These are phyloP conservation scores for Abramis brama DNA, from an alignment of 2,113 vertebrate species.

Conservation along the genomic window DNA sequence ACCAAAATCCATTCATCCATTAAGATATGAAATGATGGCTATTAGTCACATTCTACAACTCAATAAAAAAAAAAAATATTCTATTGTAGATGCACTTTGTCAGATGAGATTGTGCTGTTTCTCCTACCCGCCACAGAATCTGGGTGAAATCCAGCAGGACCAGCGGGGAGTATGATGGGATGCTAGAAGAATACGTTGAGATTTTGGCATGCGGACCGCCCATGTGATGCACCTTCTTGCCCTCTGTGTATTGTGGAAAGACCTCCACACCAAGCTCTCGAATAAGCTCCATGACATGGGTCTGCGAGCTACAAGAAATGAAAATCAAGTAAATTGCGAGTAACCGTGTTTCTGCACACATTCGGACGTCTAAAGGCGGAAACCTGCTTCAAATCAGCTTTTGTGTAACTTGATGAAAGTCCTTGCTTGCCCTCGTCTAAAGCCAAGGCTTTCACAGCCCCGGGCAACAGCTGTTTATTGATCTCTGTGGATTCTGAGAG, in stretches of 20 bases:
- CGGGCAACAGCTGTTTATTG: constrained; percentile 19
- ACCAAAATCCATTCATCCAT: constrained; percentile 21
- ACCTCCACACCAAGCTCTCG: constrained; percentile 71
- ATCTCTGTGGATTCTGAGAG: constrained; percentile 19
- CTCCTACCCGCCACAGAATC: constrained; percentile 71
- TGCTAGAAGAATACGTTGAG: constrained; percentile 64
- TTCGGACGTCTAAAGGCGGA: neutral
- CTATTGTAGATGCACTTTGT: neutral
- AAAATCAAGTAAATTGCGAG: constrained; percentile 20
- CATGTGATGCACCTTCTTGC: constrained; percentile 73
- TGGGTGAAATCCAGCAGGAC: constrained; percentile 70
- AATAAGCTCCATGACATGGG: constrained; percentile 72
- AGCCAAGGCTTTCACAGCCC: neutral
- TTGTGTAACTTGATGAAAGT: constrained; percentile 4
- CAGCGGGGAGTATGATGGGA: constrained; percentile 66
- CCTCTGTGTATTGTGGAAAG: constrained; percentile 69
- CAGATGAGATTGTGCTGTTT: neutral
- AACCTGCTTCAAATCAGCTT: neutral
- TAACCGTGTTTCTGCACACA: neutral
- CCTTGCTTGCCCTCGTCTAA: neutral
- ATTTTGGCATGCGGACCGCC: constrained; percentile 68
- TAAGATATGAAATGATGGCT: constrained; percentile 37
- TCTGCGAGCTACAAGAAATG: constrained; percentile 36
- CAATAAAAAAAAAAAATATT: constrained; percentile 9
- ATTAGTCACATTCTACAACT: constrained; percentile 18